These are phyloP conservation scores for Eupithecia inturbata DNA, from an alignment of 2,888 invertebrate species.

Conservation along the genomic window DNA sequence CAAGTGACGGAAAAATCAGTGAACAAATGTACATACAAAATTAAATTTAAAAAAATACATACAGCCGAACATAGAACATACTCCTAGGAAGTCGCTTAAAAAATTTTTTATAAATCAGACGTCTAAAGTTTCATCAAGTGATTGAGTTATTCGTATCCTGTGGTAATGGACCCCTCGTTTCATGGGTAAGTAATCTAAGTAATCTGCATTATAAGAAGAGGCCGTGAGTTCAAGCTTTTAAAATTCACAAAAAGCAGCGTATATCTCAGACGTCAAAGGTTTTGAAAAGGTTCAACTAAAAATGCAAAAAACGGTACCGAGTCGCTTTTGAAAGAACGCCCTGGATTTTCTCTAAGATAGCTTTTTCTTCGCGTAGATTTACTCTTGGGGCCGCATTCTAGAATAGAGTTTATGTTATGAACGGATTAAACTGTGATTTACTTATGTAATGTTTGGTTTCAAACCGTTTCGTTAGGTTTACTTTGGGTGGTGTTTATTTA, in stretches of 20 bases:
- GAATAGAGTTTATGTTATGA: neutral
- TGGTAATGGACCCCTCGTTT: neutral
- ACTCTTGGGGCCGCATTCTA: neutral
- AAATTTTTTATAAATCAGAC: too few species aligned
- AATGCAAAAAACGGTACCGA: neutral
- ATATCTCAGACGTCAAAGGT: slow-evolving; percentile 4
- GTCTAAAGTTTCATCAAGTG: neutral
- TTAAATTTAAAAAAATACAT: too few species aligned
- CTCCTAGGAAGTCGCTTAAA: too few species aligned
- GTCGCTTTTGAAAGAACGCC: neutral
- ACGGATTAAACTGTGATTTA: neutral
- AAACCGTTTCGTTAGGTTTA: neutral
- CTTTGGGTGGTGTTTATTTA: too few species aligned
- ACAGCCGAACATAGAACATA: too few species aligned
- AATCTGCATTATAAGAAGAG: neutral
- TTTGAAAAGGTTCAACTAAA: slow-evolving; percentile 6
- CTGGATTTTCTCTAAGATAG: slow-evolving; percentile 1
- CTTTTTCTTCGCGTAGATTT: neutral
- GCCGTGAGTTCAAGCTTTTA: neutral
- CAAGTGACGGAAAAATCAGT: too few species aligned
- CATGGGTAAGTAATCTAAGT: neutral
- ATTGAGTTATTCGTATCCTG: neutral
- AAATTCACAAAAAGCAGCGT: slow-evolving; percentile 7
- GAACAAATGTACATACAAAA: too few species aligned
- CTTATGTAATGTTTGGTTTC: neutral